Evolutionary conservation across 1,140 invertebrate species (phyloP).

Genomic region (Drosophila funebris): DNA sequence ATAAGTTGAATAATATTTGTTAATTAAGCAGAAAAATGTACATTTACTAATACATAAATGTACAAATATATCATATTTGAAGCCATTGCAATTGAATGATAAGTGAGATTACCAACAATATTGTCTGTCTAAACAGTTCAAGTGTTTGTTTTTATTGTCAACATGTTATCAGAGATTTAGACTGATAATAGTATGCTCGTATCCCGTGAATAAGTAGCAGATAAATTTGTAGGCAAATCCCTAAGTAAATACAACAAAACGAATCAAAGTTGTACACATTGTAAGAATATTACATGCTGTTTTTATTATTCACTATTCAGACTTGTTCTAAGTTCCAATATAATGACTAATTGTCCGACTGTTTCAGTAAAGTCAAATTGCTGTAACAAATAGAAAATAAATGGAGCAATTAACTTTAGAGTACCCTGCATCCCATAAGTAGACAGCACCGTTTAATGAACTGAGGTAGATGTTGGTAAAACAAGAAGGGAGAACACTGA

Average conservation of each 20-base stretch:
- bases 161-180: background rate
- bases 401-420: background rate
- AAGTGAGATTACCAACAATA: background rate
- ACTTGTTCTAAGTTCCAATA: background rate
- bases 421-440: background rate
- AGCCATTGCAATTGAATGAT: background rate
- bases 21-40: background rate
- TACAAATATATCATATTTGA: too few species aligned
- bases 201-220: constrained; percentile 1
- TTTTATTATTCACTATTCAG: background rate
- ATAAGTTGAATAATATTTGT: background rate
- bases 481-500: too few species aligned
- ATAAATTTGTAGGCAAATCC: background rate
- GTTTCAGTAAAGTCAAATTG: background rate
- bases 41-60: background rate
- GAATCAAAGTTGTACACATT: background rate
- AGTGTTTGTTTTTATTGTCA: background rate
- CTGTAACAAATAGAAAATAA: background rate
- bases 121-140: background rate
- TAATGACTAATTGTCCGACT: background rate
- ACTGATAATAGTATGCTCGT: background rate
- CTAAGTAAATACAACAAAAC: background rate
- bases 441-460: too few species aligned
- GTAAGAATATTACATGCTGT: background rate
- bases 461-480: too few species aligned